These are phyloP conservation scores for Proisotoma minuta DNA, from an alignment of 2,888 invertebrate species.

Conservation along the genomic window DNA sequence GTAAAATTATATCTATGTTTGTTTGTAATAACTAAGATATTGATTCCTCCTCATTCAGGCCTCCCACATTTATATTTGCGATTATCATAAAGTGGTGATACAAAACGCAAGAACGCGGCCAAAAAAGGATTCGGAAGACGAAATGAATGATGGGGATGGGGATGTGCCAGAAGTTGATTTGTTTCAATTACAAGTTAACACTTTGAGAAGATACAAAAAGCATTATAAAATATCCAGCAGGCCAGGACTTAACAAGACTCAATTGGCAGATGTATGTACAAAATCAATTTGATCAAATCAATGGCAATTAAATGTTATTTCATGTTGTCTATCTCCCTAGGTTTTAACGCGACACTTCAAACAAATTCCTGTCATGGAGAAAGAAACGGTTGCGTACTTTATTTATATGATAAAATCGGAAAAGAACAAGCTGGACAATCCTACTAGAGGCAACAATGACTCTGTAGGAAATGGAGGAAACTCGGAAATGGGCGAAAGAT, in stretches of 20 bases:
- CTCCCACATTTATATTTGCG: constrained; percentile 92
- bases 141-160: constrained; percentile 89
- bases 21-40: constrained; percentile 12
- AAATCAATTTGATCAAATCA: background rate
- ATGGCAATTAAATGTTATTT: too few species aligned
- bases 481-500: too few species aligned
- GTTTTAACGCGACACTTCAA: constrained; percentile 91
- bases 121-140: constrained; percentile 89
- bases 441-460: constrained; percentile 59
- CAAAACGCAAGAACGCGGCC: constrained; percentile 88
- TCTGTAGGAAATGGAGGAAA: constrained; percentile 27
- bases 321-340: too few species aligned
- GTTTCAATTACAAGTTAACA: constrained; percentile 87
- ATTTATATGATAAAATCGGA: constrained; percentile 95
- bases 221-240: constrained; percentile 87
- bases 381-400: constrained; percentile 89
- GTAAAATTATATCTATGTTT: background rate
- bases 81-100: constrained; percentile 91
- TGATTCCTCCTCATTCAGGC: constrained; percentile 62
- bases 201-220: constrained; percentile 86
- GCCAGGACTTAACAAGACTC: constrained; percentile 90
- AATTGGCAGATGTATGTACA: constrained; percentile 82
- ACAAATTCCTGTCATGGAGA: constrained; percentile 88
- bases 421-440: constrained; percentile 72
- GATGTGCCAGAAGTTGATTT: constrained; percentile 87